Base-by-base conservation (phyloP, 2,113 vertebrate species). In the Pelvicachromis taeniatus region DNA sequence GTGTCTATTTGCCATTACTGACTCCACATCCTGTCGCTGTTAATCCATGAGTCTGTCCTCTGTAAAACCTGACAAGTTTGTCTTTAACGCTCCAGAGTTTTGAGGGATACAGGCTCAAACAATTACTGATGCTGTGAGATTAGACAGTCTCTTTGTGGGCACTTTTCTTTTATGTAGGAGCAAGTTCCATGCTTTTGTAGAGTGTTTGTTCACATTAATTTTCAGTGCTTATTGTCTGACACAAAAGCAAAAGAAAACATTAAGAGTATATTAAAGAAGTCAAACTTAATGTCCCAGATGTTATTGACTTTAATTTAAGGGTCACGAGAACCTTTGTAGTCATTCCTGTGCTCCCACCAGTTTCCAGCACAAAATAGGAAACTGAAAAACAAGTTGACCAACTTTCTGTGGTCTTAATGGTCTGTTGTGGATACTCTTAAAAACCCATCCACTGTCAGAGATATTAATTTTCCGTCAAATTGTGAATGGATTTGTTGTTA, bases 1-100 rank as follows among this genome's bases (percentile, higher is more conserved):
- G 50, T 87, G 77, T 90, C 87, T 87, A 40, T 83, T 63, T 85
- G 61, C 80, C 35, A 16, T 81, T 58, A 83, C 82, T 77, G 61
- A 61, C 80, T 86, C 16, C 68, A 54, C 52, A n/a, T 82, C 55
- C 38, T 50, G 78, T 54, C 31, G 61, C n/a, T 80, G 82, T 21
- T 50, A 77, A 19, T 31, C 10, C 17, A 77, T 1, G 1, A 17
- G 58, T 14, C 17, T 83, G 63, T n/a, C 59, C 48, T 70, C 16
- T 54, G 31, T 31, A 52, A 21, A 40, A 63, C 33, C 45, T 53
- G 73, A 45, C n/a, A 45, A 45, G 63, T 45, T 45, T 70, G 63
- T 70, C 38, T 26, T 6, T 70, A 45, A 45, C 16, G 38, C 63
- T 70, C 17, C 7, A 17, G 38, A 70, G 38, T 68, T 68, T 35